A percentile compares a stretch with the other conserved stretches of the same genome.
phyloP scores from a whole-genome alignment of 2,797 vertebrate genomes.

The Pogonophryne albipinna region DNA sequence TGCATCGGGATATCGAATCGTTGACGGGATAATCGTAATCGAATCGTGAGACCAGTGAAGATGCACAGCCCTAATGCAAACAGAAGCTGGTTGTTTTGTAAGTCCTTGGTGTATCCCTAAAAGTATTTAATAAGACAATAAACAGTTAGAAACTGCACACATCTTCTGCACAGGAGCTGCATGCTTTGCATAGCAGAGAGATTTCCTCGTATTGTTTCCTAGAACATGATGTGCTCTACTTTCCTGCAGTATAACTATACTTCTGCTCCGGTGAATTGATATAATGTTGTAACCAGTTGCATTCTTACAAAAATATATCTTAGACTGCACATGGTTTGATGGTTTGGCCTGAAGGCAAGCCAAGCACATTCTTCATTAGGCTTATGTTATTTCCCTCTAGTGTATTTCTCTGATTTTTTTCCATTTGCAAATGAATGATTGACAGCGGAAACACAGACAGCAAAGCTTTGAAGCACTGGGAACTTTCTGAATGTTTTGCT shows the following conservation, averaged over 20 bases:
- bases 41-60: too few relatives aligned
- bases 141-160: conserved; percentile 38
- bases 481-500: conserved; percentile 22
- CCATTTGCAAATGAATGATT: conserved; percentile 40
- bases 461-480: conserved; percentile 4
- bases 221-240: conserved; percentile 37
- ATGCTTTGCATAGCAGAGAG: conserved; percentile 51
- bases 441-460: conserved; percentile 28
- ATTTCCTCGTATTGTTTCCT: conserved; percentile 60
- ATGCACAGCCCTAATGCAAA: background rate
- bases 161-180: conserved; percentile 43
- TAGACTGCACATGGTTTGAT: conserved; percentile 25
- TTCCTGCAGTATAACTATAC: conserved; percentile 40
- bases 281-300: conserved; percentile 31
- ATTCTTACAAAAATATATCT: conserved; percentile 51
- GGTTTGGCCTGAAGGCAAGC: conserved; percentile 41
- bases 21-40: too few relatives aligned
- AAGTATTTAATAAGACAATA: conserved; percentile 42
- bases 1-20: too few relatives aligned
- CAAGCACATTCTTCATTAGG: conserved; percentile 45
- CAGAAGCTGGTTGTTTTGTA: conserved; percentile 5
- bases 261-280: conserved; percentile 28
- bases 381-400: conserved; percentile 35
- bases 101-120: conserved; percentile 22
- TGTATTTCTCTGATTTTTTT: conserved; percentile 55